phyloP scores from a whole-genome alignment of 2,888 invertebrate species.

The Exocentrus adspersus region DNA sequence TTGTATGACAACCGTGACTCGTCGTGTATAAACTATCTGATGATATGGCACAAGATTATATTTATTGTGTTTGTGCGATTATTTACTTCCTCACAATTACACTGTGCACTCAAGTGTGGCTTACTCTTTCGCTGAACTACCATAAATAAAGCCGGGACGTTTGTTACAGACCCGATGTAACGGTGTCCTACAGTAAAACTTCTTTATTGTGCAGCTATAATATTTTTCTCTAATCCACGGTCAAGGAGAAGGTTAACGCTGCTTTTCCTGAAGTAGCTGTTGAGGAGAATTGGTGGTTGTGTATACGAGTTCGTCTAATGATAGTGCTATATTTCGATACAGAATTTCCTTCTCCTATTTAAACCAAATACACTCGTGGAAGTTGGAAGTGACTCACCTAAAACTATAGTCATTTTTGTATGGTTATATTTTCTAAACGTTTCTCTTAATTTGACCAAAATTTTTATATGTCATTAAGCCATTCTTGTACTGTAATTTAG shows the following conservation, averaged over 20 bases:
- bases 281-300: background rate
- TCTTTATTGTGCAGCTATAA: background rate
- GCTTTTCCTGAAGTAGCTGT: background rate
- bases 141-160: background rate
- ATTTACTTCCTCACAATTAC: background rate
- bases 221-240: background rate
- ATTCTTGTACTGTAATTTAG: too few relatives aligned
- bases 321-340: too few relatives aligned
- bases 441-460: too few relatives aligned
- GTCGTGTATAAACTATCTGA: background rate
- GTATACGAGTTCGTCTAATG: too few relatives aligned
- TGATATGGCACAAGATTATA: background rate
- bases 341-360: too few relatives aligned
- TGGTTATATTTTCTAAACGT: too few relatives aligned
- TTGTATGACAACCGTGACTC: too few relatives aligned
- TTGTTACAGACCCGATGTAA: background rate
- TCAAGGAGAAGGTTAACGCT: background rate
- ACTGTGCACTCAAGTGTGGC: background rate
- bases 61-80: background rate
- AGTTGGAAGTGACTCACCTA: too few relatives aligned
- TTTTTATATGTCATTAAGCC: too few relatives aligned
- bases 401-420: too few relatives aligned
- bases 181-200: background rate
- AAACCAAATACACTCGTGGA: too few relatives aligned
- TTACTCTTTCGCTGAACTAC: background rate